Conservation (phyloP, 2,113 vertebrate genomes). For the Sinocyclocheilus rhinocerous region DNA sequence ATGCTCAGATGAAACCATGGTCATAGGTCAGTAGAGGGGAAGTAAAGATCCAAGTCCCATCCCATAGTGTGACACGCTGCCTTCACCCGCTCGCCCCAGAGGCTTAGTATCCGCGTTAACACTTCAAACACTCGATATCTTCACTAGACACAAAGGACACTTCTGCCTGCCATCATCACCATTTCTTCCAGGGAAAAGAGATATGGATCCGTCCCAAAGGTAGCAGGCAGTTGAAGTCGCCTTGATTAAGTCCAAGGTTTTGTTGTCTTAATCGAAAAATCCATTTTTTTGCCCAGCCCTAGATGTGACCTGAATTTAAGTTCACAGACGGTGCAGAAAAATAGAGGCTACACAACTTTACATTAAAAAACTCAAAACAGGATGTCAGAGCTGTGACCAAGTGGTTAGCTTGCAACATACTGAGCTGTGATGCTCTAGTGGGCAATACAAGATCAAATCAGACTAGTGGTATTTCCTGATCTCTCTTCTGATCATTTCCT, state of each 20-base stretch:
- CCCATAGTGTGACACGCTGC: conserved; percentile 78
- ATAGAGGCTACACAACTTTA: neutral
- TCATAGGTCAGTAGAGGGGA: conserved; percentile 74
- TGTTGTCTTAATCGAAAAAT: no score
- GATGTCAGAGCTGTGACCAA: neutral
- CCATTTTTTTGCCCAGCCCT: no score
- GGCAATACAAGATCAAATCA: neutral
- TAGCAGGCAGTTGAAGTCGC: conserved; percentile 76
- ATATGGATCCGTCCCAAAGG: conserved; percentile 79
- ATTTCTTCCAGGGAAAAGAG: conserved; percentile 74
- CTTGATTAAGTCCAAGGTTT: conserved; percentile 76
- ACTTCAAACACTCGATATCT: conserved; percentile 84
- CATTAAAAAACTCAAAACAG: neutral
- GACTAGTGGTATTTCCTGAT: neutral
- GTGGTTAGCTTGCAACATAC: neutral
- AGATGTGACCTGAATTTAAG: conserved; percentile 10
- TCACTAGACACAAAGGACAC: conserved; percentile 80
- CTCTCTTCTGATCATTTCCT: neutral
- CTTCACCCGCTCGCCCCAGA: conserved; percentile 74
- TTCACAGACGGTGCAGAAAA: neutral
- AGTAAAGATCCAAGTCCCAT: conserved; percentile 78
- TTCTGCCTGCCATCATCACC: conserved; percentile 75
- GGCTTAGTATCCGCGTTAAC: conserved; percentile 80
- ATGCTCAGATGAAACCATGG: no score
- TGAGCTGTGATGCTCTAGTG: neutral